Conservation (phyloP, 2,113 vertebrate genomes). For the Mola mola region DNA sequence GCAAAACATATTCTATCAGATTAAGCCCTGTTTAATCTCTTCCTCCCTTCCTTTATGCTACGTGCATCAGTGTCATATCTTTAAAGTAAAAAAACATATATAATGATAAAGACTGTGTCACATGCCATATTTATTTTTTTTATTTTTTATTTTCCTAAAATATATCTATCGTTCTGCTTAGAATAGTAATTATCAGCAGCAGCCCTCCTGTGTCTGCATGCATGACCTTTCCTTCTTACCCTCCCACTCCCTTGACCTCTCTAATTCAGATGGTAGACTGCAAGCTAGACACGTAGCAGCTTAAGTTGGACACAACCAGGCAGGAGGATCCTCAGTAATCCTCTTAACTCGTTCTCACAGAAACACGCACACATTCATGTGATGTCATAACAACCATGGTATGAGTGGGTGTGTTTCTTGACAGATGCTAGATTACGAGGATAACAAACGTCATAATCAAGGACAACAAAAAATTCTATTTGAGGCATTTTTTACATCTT, state of each 20-base stretch:
- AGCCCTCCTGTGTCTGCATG: neutral
- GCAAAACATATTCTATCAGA: neutral
- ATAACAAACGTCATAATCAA: neutral
- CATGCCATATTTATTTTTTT: too few relatives aligned
- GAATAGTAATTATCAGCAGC: conserved; percentile 10
- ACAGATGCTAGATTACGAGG: neutral
- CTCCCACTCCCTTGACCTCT: neutral
- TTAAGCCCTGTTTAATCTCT: too few relatives aligned
- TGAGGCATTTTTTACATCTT: neutral
- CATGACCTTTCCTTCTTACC: neutral
- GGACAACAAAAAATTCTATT: neutral
- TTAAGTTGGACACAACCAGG: conserved; percentile 38
- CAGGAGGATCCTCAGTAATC: conserved; percentile 42
- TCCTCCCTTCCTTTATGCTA: too few relatives aligned
- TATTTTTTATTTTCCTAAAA: too few relatives aligned
- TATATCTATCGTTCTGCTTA: conserved; percentile 8
- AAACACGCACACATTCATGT: conserved; percentile 2
- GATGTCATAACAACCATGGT: neutral
- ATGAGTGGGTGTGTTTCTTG: neutral
- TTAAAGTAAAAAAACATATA: too few relatives aligned
- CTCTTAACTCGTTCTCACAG: conserved; percentile 13
- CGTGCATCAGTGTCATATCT: too few relatives aligned
- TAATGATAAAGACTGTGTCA: too few relatives aligned
- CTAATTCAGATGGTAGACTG: conserved; percentile 32
- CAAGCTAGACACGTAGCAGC: conserved; percentile 41